Base-by-base conservation (phyloP, 2,888 invertebrate species). In the Pammene aurita region DNA sequence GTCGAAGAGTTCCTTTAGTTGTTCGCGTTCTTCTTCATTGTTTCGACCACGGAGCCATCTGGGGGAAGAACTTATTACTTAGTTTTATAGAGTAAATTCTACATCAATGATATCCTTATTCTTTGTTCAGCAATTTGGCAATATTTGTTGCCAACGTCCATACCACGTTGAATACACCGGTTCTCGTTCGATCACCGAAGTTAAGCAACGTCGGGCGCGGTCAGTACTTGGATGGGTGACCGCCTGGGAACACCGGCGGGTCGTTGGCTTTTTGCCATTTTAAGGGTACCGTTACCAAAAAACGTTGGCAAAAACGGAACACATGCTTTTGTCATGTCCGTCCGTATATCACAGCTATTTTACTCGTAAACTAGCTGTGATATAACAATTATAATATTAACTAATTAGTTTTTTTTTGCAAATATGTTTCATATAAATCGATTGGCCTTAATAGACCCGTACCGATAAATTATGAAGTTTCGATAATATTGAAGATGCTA, bases 1-100 rank as follows among this genome's bases (percentile, higher is more conserved):
- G 2, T 96, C 95, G 84, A 95, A 97, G 73, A 97, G 85, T 2
- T 93, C 92, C 62, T 89, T 80, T 38, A 94, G 73, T 68, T 93
- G 90, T 16, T 93, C 91, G 5, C 90, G 89, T 73, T 94, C 93
- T 9, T 85, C 82, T 62, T 92, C 88, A 78, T 93, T 94, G 71
- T 89, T 92, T 48, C 95, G 91, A 0, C 93, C 80, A 69, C 89
- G 88, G 5, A 96, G 86, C 97, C 98, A 98, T 77, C 96, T 92
- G 68, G 0, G 52, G 34, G 0, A 63, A 52, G 55, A 7, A 6
- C 5, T 35, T 14, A 35, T 9, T 14, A 7, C 10, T 38, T 38
- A 16, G 0, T 16, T 38, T 38, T 5, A 5, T 0, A 46, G 9
- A 9, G 46, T 11, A 11, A 41, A 42, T 11, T 9, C 38, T 38